A percentile compares a stretch with the other conserved stretches of the same genome.
These are phyloP conservation scores for Hedya salicella DNA, from an alignment of 2,888 invertebrate species.

Conservation along the genomic window DNA sequence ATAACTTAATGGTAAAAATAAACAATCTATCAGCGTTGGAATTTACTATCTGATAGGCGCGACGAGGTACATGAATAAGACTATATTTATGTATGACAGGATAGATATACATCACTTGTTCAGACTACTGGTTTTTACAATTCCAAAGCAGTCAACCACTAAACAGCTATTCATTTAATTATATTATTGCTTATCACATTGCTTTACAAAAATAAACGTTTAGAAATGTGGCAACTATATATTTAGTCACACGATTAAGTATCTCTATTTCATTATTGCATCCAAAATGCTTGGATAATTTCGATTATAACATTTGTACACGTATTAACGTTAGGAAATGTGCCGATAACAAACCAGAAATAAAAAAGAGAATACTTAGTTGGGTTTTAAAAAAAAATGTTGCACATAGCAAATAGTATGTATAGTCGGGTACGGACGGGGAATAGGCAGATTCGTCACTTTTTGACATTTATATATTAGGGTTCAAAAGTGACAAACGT, in stretches of 20 bases:
- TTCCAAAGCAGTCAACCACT: background rate
- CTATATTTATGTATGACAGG: constrained; percentile 6
- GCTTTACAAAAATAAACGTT: constrained; percentile 31
- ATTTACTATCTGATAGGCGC: background rate
- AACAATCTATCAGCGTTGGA: background rate
- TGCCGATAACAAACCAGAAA: too few species aligned
- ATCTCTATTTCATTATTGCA: constrained; percentile 20
- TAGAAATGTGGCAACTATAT: constrained; percentile 1
- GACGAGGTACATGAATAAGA: background rate
- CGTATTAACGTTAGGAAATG: background rate
- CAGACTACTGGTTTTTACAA: background rate
- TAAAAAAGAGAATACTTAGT: too few species aligned
- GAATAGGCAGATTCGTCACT: too few species aligned
- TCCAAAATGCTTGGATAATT: background rate
- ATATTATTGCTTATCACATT: constrained; percentile 40
- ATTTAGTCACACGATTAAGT: background rate
- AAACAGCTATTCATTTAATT: constrained; percentile 8
- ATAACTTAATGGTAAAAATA: background rate
- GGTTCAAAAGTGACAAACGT: too few species aligned
- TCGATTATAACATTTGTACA: background rate
- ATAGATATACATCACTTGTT: background rate
- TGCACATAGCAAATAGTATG: too few species aligned
- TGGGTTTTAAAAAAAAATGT: too few species aligned
- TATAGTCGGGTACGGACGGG: too few species aligned
- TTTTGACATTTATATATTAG: too few species aligned